Evolutionary conservation across 1,140 invertebrate genomes (phyloP).

Genomic region (Coptotermes formosanus): DNA sequence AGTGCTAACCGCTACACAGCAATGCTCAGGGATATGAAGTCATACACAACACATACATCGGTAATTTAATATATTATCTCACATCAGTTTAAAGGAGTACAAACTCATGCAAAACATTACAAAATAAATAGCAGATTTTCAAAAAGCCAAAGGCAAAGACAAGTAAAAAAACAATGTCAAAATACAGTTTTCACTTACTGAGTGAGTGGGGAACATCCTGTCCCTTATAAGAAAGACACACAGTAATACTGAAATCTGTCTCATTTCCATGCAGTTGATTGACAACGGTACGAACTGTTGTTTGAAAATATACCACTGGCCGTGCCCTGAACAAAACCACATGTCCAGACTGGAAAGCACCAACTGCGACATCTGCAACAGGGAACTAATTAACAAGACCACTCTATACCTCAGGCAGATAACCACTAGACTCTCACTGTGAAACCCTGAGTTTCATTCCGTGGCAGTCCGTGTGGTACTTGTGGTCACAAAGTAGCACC

Average conservation of each 20-base stretch:
- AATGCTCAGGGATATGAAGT: no score
- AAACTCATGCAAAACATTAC: no score
- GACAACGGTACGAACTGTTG: slow-evolving; percentile 39
- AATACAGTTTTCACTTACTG: slow-evolving; percentile 39
- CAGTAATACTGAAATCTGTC: slow-evolving; percentile 43
- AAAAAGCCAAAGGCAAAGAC: no score
- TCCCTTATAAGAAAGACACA: slow-evolving; percentile 42
- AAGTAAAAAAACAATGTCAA: no score
- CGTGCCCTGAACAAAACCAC: slow-evolving; percentile 56
- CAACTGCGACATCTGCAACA: slow-evolving; percentile 59
- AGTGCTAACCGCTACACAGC: no score
- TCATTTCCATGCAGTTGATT: slow-evolving; percentile 48
- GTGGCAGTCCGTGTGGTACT: no score
- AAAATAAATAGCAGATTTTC: no score
- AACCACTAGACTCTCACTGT: neutral
- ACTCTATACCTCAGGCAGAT: neutral
- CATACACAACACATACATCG: no score
- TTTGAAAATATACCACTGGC: slow-evolving; percentile 52
- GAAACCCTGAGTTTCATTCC: neutral
- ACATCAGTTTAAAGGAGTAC: no score
- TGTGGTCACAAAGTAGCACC: no score
- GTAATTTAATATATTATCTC: no score
- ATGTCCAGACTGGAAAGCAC: slow-evolving; percentile 57
- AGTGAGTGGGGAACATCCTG: slow-evolving; percentile 37
- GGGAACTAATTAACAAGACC: slow-evolving; percentile 13